Evolutionary conservation across 2,797 vertebrate species (phyloP).

Genomic region (Amphiprion clarkii): DNA sequence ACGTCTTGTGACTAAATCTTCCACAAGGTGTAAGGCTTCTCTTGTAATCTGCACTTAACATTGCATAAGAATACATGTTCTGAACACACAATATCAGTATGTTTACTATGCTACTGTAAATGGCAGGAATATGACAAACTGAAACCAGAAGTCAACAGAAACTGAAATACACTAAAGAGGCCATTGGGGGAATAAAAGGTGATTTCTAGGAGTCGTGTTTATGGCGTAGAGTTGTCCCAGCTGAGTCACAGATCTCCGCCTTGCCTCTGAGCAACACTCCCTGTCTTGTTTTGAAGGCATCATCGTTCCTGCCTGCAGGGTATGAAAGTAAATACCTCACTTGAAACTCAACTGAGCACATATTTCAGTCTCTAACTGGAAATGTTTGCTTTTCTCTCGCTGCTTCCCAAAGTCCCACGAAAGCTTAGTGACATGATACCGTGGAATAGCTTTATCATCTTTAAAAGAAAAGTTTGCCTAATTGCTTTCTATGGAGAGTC

Average conservation of each 20-base stretch:
- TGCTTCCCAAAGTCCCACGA: not conserved
- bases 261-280: constrained; percentile 47
- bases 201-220: constrained; percentile 18
- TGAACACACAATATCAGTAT: not conserved
- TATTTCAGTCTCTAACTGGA: not conserved
- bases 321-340: constrained; percentile 39
- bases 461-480: no score
- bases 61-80: not conserved
- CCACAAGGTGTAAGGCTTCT: not conserved
- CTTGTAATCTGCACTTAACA: not conserved
- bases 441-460: no score
- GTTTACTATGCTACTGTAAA: not conserved
- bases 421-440: not conserved
- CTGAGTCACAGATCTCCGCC: constrained; percentile 62
- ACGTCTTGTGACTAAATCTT: not conserved
- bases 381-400: not conserved
- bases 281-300: constrained; percentile 27
- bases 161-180: not conserved
- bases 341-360: constrained; percentile 37
- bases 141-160: not conserved
- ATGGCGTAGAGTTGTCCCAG: constrained; percentile 13
- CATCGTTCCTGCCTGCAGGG: constrained; percentile 49
- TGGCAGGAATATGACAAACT: not conserved
- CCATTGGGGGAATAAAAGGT: not conserved
- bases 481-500: not conserved